Conservation (phyloP, 2,888 invertebrate genomes). For the Agrochola circellaris region DNA sequence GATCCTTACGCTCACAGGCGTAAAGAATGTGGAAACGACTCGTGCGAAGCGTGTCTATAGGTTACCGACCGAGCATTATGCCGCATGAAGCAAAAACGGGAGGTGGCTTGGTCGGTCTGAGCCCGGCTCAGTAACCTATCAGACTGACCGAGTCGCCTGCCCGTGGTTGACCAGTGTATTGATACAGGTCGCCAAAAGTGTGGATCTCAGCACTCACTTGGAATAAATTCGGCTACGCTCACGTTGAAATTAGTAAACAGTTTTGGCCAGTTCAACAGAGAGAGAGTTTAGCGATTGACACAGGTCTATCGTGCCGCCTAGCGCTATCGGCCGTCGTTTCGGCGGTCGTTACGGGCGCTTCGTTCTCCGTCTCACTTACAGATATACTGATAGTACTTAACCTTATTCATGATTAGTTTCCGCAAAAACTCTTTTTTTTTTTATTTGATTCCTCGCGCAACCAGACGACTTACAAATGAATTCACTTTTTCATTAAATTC, state of each 20-base stretch:
- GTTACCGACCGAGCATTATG: too few species aligned
- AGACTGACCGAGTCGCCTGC: neutral
- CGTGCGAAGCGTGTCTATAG: neutral
- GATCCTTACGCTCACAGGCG: neutral
- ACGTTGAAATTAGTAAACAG: neutral
- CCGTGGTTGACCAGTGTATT: neutral
- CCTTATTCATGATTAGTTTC: neutral
- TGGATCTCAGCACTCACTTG: neutral
- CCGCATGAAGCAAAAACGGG: too few species aligned
- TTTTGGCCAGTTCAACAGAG: neutral
- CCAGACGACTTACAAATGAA: too few species aligned
- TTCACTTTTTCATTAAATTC: neutral
- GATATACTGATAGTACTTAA: too few species aligned
- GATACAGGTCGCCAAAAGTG: neutral
- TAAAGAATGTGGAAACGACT: neutral
- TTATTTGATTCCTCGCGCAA: neutral
- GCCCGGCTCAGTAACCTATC: neutral
- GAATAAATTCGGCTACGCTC: neutral
- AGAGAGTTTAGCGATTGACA: neutral
- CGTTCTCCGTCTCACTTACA: too few species aligned
- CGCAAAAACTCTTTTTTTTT: neutral
- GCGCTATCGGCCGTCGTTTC: too few species aligned
- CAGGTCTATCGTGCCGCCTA: neutral
- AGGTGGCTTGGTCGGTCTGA: neutral
- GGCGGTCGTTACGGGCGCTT: too few species aligned